These are phyloP conservation scores for Drosophila helvetica DNA, from an alignment of 2,888 invertebrate genomes.

Conservation along the genomic window DNA sequence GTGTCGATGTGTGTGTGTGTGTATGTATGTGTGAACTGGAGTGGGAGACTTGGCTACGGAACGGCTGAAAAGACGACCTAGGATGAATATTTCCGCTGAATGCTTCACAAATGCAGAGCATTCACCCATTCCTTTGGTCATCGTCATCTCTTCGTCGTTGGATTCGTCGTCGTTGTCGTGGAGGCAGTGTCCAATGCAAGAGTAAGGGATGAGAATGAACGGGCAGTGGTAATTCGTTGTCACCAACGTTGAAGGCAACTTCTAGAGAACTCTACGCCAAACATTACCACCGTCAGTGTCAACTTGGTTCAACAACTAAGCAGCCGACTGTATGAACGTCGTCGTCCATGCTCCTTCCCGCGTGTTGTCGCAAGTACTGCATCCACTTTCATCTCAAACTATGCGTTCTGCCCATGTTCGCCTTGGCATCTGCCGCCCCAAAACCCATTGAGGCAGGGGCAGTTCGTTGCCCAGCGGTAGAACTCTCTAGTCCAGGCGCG, in stretches of 20 bases:
- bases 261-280: conserved; percentile 59
- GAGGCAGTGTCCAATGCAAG: conserved; percentile 17
- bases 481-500: conserved; percentile 55
- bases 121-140: conserved; percentile 77
- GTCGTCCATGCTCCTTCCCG: conserved; percentile 48
- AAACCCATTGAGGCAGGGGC: conserved; percentile 35
- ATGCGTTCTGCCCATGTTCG: conserved; percentile 59
- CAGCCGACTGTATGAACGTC: conserved; percentile 33
- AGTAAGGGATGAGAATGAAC: conserved; percentile 29
- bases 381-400: conserved; percentile 41
- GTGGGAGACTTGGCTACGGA: conserved; percentile 39
- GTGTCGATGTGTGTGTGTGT: conserved; percentile 47
- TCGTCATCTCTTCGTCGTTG: conserved; percentile 74
- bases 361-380: conserved; percentile 38
- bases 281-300: conserved; percentile 55
- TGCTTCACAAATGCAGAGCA: conserved; percentile 76
- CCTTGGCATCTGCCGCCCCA: conserved; percentile 76
- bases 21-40: conserved; percentile 16
- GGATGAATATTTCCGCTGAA: conserved; percentile 79
- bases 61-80: conserved; percentile 68
- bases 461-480: conserved; percentile 17
- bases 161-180: conserved; percentile 31
- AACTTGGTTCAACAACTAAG: conserved; percentile 43
- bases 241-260: conserved; percentile 64
- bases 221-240: conserved; percentile 64